These are phyloP conservation scores for Pachypanchax playfairii DNA, from an alignment of 2,113 vertebrate genomes.

Conservation along the genomic window DNA sequence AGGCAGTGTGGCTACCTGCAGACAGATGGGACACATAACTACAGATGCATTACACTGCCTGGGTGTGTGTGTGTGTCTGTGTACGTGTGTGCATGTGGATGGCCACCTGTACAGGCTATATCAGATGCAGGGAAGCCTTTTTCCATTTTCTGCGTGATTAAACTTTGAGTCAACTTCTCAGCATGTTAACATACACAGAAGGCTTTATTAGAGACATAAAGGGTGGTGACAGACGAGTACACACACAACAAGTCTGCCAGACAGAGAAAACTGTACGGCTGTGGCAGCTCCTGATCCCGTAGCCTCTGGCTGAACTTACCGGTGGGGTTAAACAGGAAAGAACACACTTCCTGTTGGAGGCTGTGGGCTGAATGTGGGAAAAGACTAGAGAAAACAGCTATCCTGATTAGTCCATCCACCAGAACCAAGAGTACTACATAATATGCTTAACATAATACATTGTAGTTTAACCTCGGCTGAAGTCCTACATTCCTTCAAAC, in stretches of 20 bases:
- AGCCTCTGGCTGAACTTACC: conserved; percentile 75
- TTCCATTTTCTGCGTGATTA: conserved; percentile 80
- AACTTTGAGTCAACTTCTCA: conserved; percentile 65
- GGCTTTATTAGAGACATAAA: conserved; percentile 51
- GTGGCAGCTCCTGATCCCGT: conserved; percentile 60
- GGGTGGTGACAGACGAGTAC: conserved; percentile 55
- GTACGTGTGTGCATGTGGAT: conserved; percentile 30
- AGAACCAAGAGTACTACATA: conserved; percentile 21
- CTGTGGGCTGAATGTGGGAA: conserved; percentile 50
- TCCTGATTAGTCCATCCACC: conserved; percentile 26
- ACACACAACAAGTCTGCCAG: conserved; percentile 14
- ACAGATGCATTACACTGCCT: conserved; percentile 53
- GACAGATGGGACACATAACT: conserved; percentile 70
- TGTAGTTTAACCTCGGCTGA: too few species aligned
- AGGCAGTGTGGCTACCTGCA: conserved; percentile 69
- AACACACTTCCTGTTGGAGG: conserved; percentile 62
- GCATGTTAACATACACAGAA: conserved; percentile 71
- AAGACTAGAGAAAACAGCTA: conserved; percentile 51
- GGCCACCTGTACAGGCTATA: conserved; percentile 48
- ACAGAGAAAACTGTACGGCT: conserved; percentile 47
- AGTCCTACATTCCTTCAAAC: too few species aligned
- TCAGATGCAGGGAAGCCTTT: conserved; percentile 62
- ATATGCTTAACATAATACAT: background rate
- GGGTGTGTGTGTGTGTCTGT: conserved; percentile 16
- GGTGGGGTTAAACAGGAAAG: conserved; percentile 71